Evolutionary conservation across 2,888 invertebrate species (phyloP), one percentile per base, ranked within the genome.

Genomic region (Thecocarcelia acutangulata): DNA sequence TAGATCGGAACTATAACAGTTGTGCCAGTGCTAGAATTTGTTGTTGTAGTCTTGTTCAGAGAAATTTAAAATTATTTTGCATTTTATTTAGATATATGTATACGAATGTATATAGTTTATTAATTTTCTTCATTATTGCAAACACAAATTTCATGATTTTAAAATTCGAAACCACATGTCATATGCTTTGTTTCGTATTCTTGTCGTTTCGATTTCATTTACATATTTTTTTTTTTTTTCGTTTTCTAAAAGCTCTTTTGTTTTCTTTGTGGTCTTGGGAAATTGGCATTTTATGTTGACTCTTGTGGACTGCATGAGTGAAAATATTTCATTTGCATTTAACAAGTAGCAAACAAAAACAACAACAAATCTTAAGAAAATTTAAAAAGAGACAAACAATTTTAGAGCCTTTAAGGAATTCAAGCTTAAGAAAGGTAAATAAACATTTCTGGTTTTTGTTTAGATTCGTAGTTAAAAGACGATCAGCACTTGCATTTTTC

Each of bases 281-380:
- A 78, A 77, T 59, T 74, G 64, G 13, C 17, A 69, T 77, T 54
- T 59, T 64, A 64, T 81, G 81, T 81, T 81, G 77, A 59, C 81
- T 74, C 54, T 82, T 64, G 37, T 46, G 8, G 11, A 2, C 6
- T 46, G 77, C 66, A 58, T 77, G 81, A 77, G 68, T 74, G 69
- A 63, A 76, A 64, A 74, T 74, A 69, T 81, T 74, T 74, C 21
- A 73, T 64, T 72, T 73, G 50, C 68, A 33, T 70, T 66, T 37
- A 72, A 73, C 24, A 24, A 54, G 17, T 17, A 44, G 44, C 4
- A 33, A 56, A 46, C 19, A 48, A 42, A 2, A 8, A 3, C 19
- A 69, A 50, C 24, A 12, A 19, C 15, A 37, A 37, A 66, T 50
- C 13, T 15, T 11, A 50, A 64, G 37, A 19, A 42, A 58, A 37